phyloP scores from a whole-genome alignment of 2,888 invertebrate genomes.

The Orgyia antiqua region DNA sequence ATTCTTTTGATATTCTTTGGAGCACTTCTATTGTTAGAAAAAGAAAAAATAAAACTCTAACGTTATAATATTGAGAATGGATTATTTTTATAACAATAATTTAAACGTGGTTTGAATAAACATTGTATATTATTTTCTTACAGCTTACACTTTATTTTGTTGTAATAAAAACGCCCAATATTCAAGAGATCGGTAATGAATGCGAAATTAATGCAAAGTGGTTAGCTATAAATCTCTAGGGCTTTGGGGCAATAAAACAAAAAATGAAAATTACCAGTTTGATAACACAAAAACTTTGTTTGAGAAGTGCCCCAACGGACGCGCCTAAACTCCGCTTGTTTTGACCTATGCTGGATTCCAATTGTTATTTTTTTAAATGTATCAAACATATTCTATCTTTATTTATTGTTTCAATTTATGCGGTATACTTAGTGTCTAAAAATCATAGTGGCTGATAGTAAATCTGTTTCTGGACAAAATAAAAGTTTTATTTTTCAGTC shows the following conservation, averaged over 20 bases:
- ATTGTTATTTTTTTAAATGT: no score
- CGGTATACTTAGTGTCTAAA: no score
- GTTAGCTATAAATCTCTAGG: slow-evolving; percentile 65
- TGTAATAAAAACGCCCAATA: slow-evolving; percentile 48
- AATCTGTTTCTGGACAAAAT: no score
- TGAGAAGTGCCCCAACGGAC: slow-evolving; percentile 60
- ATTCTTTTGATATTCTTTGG: no score
- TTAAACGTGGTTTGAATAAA: slow-evolving; percentile 25
- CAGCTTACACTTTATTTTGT: slow-evolving; percentile 47
- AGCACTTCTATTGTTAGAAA: no score
- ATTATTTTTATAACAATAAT: slow-evolving; percentile 30
- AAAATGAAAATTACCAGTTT: slow-evolving; percentile 72
- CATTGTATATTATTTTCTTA: slow-evolving; percentile 32
- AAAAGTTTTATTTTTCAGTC: no score
- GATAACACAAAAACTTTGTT: slow-evolving; percentile 72
- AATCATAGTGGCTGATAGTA: no score
- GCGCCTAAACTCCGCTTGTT: slow-evolving; percentile 34
- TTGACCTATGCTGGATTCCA: no score
- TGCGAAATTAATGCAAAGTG: slow-evolving; percentile 74
- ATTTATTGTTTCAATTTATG: no score
- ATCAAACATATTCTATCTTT: no score
- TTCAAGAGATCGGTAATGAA: slow-evolving; percentile 67
- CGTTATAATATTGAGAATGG: slow-evolving; percentile 17
- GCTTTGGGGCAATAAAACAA: slow-evolving; percentile 69
- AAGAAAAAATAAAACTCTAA: slow-evolving; percentile 13